Percentiles rank a stretch among this genome's conserved stretches.
These are phyloP conservation scores for Acarapis woodi DNA, from an alignment of 1,140 invertebrate species.

Conservation along the genomic window DNA sequence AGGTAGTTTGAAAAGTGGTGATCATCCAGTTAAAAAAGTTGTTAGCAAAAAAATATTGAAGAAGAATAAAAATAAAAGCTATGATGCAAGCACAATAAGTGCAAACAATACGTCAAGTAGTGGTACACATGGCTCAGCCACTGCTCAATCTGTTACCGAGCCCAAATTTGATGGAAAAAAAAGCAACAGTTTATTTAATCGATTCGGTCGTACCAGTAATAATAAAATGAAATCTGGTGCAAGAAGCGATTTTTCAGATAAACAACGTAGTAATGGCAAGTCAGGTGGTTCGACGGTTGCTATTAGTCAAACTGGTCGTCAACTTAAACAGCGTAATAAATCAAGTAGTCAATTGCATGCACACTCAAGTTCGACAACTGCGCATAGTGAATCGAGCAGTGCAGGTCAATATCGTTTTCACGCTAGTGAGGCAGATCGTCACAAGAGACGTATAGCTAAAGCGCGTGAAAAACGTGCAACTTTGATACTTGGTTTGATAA, in stretches of 20 bases:
- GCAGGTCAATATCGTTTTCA: conserved; percentile 16
- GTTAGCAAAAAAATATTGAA: not conserved
- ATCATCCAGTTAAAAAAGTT: conserved; percentile 2
- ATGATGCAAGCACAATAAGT: not conserved
- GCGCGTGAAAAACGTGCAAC: conserved; percentile 93
- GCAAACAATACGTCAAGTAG: too few species aligned
- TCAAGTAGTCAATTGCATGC: not conserved
- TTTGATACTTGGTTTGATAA: conserved; percentile 81
- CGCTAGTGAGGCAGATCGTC: conserved; percentile 64
- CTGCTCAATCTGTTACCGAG: too few species aligned
- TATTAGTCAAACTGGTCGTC: conserved; percentile 2
- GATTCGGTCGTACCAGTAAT: too few species aligned
- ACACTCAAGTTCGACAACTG: not conserved
- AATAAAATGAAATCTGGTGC: conserved; percentile 43
- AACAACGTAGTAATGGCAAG: not conserved
- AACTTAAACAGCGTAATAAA: not conserved
- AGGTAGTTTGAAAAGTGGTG: conserved; percentile 2
- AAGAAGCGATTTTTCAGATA: conserved; percentile 30
- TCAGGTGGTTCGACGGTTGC: conserved; percentile 4
- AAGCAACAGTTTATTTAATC: conserved; percentile 12
- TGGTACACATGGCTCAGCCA: too few species aligned
- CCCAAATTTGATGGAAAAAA: too few species aligned
- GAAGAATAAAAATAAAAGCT: not conserved
- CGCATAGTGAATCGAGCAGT: not conserved
- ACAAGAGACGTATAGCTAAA: conserved; percentile 67